Percentiles rank a stretch among this genome's conserved stretches.
These are phyloP conservation scores for Hypolimnas misippus DNA, from an alignment of 2,888 invertebrate species.

Conservation along the genomic window DNA sequence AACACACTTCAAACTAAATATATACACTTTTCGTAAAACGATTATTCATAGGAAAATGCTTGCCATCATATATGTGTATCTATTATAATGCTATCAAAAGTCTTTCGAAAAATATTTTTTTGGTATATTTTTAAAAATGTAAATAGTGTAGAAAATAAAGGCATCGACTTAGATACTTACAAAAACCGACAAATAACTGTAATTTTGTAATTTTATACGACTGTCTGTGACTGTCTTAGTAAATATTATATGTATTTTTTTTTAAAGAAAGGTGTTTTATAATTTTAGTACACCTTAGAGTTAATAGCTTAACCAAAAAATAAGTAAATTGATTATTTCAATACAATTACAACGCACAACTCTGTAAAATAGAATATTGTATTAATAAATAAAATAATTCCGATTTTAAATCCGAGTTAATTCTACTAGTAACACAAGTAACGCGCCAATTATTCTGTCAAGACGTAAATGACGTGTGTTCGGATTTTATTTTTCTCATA, in stretches of 20 bases:
- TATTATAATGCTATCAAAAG: background rate
- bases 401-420: too few relatives aligned
- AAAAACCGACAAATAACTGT: constrained; percentile 11
- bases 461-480: too few relatives aligned
- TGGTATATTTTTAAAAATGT: background rate
- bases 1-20: too few relatives aligned
- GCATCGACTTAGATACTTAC: constrained; percentile 12
- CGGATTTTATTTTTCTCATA: too few relatives aligned
- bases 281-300: constrained; percentile 5
- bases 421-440: too few relatives aligned
- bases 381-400: background rate
- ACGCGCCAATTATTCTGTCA: too few relatives aligned
- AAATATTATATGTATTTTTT: constrained; percentile 7
- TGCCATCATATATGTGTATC: background rate
- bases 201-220: constrained; percentile 21
- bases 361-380: background rate
- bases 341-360: background rate
- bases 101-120: background rate
- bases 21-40: background rate
- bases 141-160: constrained; percentile 9
- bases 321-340: constrained; percentile 2
- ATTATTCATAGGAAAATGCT: constrained; percentile 8
- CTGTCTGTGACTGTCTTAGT: constrained; percentile 14
- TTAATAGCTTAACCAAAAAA: constrained; percentile 13
- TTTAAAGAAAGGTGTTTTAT: background rate